phyloP scores from a whole-genome alignment of 2,113 vertebrate species.

The Macrotus californicus region DNA sequence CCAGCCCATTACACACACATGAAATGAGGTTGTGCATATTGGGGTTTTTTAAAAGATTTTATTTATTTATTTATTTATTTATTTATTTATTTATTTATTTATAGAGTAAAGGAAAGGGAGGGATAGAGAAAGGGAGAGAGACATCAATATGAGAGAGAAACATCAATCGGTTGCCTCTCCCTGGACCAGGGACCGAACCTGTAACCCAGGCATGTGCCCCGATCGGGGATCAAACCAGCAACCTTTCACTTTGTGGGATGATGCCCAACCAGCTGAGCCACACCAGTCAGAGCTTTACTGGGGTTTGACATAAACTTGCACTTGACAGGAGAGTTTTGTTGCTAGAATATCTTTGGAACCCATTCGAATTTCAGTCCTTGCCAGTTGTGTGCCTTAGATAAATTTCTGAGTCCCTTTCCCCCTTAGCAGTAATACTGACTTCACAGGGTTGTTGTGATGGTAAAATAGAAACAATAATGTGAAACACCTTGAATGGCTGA shows the following conservation, averaged over 20 bases:
- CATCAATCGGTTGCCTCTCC: too few species aligned
- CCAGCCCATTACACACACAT: not conserved
- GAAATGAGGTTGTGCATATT: not conserved
- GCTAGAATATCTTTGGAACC: not conserved
- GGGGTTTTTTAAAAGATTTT: not conserved
- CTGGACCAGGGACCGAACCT: too few species aligned
- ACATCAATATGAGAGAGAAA: too few species aligned
- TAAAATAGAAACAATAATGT: not conserved
- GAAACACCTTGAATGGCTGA: not conserved
- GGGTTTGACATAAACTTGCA: not conserved
- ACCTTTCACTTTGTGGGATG: too few species aligned
- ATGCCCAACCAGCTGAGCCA: too few species aligned
- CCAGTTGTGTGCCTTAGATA: not conserved
- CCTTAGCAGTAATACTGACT: not conserved
- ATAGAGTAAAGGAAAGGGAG: too few species aligned
- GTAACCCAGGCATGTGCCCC: too few species aligned
- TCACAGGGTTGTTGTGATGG: not conserved
- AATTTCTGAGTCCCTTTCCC: not conserved
- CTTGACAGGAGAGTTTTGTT: not conserved
- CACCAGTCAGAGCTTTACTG: not conserved
- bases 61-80: too few species aligned
- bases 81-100: too few species aligned
- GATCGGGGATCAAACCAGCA: too few species aligned
- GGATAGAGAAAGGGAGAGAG: too few species aligned
- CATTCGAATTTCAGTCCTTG: not conserved